A percentile compares a stretch with the other conserved stretches of the same genome.
Evolutionary conservation across 2,797 vertebrate species (phyloP).

Genomic region (Eremophila alpestris): DNA sequence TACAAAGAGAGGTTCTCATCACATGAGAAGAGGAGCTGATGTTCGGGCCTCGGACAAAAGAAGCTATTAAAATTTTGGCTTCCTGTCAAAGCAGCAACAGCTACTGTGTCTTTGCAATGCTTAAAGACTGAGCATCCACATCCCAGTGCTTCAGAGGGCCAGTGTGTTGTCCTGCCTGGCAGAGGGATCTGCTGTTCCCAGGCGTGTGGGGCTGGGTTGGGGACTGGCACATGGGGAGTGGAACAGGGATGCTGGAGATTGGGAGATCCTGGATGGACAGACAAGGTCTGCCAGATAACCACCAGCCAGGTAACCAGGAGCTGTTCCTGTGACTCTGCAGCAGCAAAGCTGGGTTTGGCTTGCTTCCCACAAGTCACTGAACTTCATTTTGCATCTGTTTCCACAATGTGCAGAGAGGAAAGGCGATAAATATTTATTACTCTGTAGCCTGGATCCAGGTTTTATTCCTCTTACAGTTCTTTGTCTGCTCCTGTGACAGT

Average conservation of each 20-base stretch:
- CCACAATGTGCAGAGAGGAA: not conserved
- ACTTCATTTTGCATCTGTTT: constrained; percentile 3
- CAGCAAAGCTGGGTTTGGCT: not conserved
- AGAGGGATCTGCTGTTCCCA: not conserved
- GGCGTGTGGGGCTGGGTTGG: fast-evolving
- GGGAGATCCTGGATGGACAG: not conserved
- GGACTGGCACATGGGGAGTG: not conserved
- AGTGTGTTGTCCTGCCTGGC: not conserved
- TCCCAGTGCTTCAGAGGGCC: not conserved
- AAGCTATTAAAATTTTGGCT: constrained; percentile 26
- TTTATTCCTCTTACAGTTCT: not conserved
- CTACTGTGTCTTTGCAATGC: not conserved
- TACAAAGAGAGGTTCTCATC: not conserved
- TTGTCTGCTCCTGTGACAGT: not conserved
- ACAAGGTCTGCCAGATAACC: not conserved
- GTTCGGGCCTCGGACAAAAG: not conserved
- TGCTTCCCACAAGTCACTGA: not conserved
- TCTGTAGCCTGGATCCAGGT: not conserved
- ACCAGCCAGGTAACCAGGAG: not conserved
- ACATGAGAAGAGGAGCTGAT: not conserved
- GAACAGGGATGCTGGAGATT: not conserved
- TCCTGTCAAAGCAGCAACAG: not conserved
- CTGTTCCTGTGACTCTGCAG: not conserved
- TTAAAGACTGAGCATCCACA: not conserved
- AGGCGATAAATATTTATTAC: constrained; percentile 43